These are phyloP conservation scores for Drosophila gunungcola DNA, from an alignment of 1,140 invertebrate species.

Conservation along the genomic window DNA sequence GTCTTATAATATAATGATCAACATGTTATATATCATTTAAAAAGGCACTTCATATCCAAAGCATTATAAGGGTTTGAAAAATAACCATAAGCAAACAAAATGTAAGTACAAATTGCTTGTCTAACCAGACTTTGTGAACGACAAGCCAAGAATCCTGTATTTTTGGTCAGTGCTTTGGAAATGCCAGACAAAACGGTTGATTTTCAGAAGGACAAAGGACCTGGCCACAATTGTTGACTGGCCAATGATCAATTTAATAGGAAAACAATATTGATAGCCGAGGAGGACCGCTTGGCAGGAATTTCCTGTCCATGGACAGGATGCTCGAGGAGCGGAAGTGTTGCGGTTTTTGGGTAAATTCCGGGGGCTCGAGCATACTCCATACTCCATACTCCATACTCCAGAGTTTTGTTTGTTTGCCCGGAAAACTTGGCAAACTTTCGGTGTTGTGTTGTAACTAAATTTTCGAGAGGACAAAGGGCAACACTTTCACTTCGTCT, in stretches of 20 bases:
- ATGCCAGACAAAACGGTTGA: slow-evolving; percentile 24
- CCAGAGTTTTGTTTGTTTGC: slow-evolving; percentile 52
- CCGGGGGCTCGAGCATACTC: background rate
- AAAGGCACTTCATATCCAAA: too few relatives aligned
- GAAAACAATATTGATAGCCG: slow-evolving; percentile 84
- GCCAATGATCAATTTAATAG: slow-evolving; percentile 84
- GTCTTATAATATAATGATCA: too few relatives aligned
- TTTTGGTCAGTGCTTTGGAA: slow-evolving; percentile 14
- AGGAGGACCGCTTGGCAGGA: slow-evolving; percentile 12
- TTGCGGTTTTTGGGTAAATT: slow-evolving; percentile 51
- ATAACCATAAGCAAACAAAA: too few relatives aligned
- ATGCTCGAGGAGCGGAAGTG: slow-evolving; percentile 55
- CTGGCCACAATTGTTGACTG: slow-evolving; percentile 74
- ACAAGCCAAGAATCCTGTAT: background rate
- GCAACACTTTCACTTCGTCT: slow-evolving; percentile 76
- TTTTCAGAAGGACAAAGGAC: slow-evolving; percentile 44
- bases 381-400: too few relatives aligned
- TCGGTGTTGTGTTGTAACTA: slow-evolving; percentile 77
- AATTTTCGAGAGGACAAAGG: slow-evolving; percentile 61
- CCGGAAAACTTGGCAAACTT: slow-evolving; percentile 74
- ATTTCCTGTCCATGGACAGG: slow-evolving; percentile 26
- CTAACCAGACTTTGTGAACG: too few relatives aligned
- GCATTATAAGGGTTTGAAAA: too few relatives aligned
- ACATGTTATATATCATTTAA: too few relatives aligned
- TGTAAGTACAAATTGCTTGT: too few relatives aligned